Evolutionary conservation across 2,797 vertebrate species (phyloP).

Genomic region (Sphenopsis melanotis): DNA sequence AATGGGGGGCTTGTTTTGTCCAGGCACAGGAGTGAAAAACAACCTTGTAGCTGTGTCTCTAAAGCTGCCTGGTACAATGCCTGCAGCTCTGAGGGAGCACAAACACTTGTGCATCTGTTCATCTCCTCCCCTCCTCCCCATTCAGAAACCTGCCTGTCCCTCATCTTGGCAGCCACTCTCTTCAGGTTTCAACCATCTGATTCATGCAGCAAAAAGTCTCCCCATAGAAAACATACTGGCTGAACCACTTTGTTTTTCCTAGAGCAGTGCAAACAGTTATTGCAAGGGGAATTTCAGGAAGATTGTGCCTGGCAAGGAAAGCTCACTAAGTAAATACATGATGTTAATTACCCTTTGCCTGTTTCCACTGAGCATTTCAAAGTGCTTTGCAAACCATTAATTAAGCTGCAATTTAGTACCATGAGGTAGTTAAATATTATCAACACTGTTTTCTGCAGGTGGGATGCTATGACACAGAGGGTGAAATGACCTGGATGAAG

Average conservation of each 20-base stretch:
- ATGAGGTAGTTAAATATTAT: conserved; percentile 9
- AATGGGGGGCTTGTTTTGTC: neutral
- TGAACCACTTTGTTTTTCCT: conserved; percentile 32
- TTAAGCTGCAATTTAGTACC: conserved; percentile 7
- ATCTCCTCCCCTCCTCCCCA: neutral
- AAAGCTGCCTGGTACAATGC: neutral
- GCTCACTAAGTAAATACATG: conserved; percentile 26
- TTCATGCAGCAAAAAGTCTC: conserved; percentile 43
- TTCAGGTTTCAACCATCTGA: conserved; percentile 41
- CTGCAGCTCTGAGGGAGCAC: rapidly evolving
- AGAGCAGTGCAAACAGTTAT: conserved; percentile 41
- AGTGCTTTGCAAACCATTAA: conserved; percentile 20
- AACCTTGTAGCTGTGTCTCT: neutral
- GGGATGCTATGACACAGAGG: neutral
- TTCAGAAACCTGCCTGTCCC: neutral
- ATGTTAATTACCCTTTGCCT: conserved; percentile 39
- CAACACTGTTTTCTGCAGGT: conserved; percentile 22
- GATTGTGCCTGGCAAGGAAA: conserved; percentile 48
- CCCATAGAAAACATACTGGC: conserved; percentile 11
- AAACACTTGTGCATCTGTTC: neutral
- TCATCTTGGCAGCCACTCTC: neutral
- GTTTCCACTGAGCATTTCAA: conserved; percentile 18
- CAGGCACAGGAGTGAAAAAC: neutral
- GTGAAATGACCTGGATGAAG: neutral
- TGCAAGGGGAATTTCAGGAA: conserved; percentile 34